These are phyloP conservation scores for Ictalurus furcatus DNA, from an alignment of 2,113 vertebrate genomes.

Conservation along the genomic window DNA sequence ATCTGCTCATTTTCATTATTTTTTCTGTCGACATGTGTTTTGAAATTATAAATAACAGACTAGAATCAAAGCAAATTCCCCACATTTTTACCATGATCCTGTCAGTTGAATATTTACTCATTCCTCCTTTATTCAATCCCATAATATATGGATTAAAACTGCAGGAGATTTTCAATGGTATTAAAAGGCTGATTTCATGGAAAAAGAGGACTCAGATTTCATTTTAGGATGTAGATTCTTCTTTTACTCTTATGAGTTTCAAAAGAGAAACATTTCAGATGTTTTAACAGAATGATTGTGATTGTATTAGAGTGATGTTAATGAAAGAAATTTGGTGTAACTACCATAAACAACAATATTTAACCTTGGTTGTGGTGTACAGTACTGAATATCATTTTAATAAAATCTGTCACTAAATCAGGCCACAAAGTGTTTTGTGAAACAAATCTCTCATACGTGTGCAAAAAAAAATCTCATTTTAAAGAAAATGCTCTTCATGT, in stretches of 20 bases:
- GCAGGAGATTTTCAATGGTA: slow-evolving; percentile 9
- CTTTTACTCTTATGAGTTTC: no score
- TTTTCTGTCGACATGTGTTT: neutral
- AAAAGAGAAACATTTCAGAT: no score
- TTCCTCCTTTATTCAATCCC: slow-evolving; percentile 12
- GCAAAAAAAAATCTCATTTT: no score
- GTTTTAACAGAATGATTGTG: no score
- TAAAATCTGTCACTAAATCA: neutral
- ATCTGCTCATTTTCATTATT: neutral
- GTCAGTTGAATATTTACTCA: neutral
- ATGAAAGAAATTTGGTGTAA: no score
- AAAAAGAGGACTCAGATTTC: neutral
- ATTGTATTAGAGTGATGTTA: no score
- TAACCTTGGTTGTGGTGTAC: no score
- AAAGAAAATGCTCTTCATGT: neutral
- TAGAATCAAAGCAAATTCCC: slow-evolving; percentile 1
- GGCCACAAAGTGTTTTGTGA: neutral
- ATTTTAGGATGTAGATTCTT: neutral
- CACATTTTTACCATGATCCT: slow-evolving; percentile 9
- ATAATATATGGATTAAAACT: slow-evolving; percentile 29
- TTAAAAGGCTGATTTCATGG: neutral
- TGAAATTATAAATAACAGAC: slow-evolving; percentile 23
- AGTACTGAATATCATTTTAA: neutral
- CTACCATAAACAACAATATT: no score
- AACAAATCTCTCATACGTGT: neutral